Percentiles rank a stretch among this genome's conserved stretches.
Evolutionary conservation across 2,113 vertebrate genomes (phyloP).

Genomic region (Nothoprocta perdicaria): DNA sequence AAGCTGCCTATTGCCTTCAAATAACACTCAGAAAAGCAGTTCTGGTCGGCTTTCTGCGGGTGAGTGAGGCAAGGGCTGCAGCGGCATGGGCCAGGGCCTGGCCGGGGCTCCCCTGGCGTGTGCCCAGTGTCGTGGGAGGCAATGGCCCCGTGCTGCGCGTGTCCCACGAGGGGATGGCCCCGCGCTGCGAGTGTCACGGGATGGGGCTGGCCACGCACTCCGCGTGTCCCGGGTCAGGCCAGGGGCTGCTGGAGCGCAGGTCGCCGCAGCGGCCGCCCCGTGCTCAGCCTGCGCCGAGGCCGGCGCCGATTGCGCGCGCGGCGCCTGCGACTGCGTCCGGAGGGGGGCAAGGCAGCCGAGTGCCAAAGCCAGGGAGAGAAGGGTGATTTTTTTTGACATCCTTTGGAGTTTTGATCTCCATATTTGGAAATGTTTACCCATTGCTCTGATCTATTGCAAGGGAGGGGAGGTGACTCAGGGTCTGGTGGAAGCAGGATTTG

Average conservation of each 20-base stretch:
- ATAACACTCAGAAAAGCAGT: neutral
- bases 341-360: slow-evolving; percentile 79
- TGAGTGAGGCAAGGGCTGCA: neutral
- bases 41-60: neutral
- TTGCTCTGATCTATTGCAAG: slow-evolving; percentile 89
- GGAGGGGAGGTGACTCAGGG: slow-evolving; percentile 86
- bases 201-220: neutral
- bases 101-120: neutral
- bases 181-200: too few relatives aligned
- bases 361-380: slow-evolving; percentile 82
- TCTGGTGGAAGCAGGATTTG: slow-evolving; percentile 83
- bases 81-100: neutral
- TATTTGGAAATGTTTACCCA: slow-evolving; percentile 99
- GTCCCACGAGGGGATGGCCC: too few relatives aligned
- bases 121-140: too few relatives aligned
- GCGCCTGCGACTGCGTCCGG: slow-evolving; percentile 66
- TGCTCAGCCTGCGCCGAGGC: neutral
- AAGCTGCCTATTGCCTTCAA: neutral
- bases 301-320: slow-evolving; percentile 56
- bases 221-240: neutral
- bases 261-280: neutral
- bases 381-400: slow-evolving; percentile 87
- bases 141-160: too few relatives aligned
- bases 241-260: neutral
- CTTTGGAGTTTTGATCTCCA: slow-evolving; percentile 89